A percentile compares a stretch with the other conserved stretches of the same genome.
These are phyloP conservation scores for Pandemis cinnamomeana DNA, from an alignment of 2,888 invertebrate genomes.

Conservation along the genomic window DNA sequence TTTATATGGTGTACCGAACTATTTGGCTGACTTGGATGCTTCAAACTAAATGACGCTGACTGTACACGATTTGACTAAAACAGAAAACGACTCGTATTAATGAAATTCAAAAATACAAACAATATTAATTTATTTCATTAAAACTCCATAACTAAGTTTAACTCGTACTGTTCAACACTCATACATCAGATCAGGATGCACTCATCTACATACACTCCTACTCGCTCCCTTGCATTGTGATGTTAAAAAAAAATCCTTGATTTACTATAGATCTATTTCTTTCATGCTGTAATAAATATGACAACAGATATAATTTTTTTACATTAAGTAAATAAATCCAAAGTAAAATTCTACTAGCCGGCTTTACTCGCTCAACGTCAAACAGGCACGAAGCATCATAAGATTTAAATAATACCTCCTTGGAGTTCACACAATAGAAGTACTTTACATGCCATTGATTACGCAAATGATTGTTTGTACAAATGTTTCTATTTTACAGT, in stretches of 20 bases:
- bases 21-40: no score
- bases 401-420: slow-evolving; percentile 13
- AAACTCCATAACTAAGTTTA: slow-evolving; percentile 50
- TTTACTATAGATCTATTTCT: not conserved
- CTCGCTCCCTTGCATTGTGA: slow-evolving; percentile 44
- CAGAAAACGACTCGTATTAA: not conserved
- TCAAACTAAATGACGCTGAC: no score
- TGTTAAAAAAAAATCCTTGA: not conserved
- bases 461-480: slow-evolving; percentile 30
- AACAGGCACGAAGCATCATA: not conserved
- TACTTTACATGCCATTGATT: slow-evolving; percentile 8
- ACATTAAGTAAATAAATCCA: no score
- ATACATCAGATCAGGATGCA: slow-evolving; percentile 60
- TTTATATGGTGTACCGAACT: no score
- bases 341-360: not conserved
- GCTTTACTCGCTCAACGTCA: not conserved
- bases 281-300: not conserved
- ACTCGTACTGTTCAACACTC: slow-evolving; percentile 49
- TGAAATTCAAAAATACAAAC: slow-evolving; percentile 56
- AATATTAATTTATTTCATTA: slow-evolving; percentile 66
- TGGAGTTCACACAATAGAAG: slow-evolving; percentile 8
- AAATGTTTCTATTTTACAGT: slow-evolving; percentile 21
- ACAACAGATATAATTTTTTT: no score
- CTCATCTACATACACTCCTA: slow-evolving; percentile 42
- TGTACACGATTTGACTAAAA: no score